Evolutionary conservation across 2,888 invertebrate genomes (phyloP).

Genomic region (Coecobrya sp.): DNA sequence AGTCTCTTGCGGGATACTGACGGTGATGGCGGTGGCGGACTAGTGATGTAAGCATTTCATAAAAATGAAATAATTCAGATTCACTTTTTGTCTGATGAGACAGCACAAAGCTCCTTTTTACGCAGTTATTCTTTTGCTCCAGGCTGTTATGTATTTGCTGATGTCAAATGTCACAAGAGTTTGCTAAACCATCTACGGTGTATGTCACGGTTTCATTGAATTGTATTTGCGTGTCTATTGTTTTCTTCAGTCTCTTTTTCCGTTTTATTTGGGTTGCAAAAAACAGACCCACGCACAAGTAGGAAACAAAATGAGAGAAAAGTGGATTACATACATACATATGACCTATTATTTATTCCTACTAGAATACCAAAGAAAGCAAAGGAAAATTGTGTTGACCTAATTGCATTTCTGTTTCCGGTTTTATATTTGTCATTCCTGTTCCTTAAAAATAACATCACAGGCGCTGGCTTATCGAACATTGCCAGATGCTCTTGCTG

Average conservation of each 20-base stretch:
- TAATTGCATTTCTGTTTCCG: conserved; percentile 19
- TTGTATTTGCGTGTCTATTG: too few relatives aligned
- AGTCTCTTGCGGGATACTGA: conserved; percentile 6
- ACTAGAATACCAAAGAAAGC: not conserved
- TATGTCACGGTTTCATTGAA: too few relatives aligned
- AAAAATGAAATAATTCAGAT: not conserved
- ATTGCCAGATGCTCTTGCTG: not conserved
- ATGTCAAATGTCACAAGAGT: not conserved
- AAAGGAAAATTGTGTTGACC: conserved; percentile 26
- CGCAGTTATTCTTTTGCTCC: not conserved
- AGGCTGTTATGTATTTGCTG: not conserved
- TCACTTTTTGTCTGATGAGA: not conserved
- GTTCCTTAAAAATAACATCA: not conserved
- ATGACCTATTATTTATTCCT: too few relatives aligned
- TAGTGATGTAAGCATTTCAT: not conserved
- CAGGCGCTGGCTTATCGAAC: not conserved
- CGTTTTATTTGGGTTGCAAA: not conserved
- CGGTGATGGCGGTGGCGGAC: not conserved
- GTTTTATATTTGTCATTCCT: not conserved
- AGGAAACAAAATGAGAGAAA: not conserved
- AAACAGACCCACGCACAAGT: not conserved
- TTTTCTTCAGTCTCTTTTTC: too few relatives aligned
- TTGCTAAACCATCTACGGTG: too few relatives aligned
- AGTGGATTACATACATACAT: not conserved
- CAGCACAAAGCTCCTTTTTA: not conserved